Percentiles rank a stretch among this genome's conserved stretches.
Evolutionary conservation across 2,888 invertebrate genomes (phyloP).

Genomic region (Rapana venosa): DNA sequence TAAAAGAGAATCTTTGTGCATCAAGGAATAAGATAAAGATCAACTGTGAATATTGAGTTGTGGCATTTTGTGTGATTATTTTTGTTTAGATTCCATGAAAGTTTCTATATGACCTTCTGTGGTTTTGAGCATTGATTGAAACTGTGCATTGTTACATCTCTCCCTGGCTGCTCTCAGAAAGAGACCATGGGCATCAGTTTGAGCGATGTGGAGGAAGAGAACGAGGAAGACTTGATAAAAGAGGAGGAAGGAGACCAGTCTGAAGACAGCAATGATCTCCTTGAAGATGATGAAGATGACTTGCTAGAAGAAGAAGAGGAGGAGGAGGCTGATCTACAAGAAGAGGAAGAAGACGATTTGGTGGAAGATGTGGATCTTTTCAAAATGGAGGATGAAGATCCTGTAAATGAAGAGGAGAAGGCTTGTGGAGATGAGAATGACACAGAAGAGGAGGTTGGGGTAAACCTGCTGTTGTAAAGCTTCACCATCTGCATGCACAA

Average conservation of each 20-base stretch:
- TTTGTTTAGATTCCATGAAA: neutral
- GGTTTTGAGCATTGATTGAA: neutral
- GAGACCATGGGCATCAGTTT: neutral
- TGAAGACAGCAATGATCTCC: neutral
- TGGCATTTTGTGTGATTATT: neutral
- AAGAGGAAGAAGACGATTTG: constrained; percentile 18
- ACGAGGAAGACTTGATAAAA: neutral
- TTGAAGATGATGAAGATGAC: neutral
- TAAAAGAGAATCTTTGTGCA: neutral
- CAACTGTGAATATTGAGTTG: neutral
- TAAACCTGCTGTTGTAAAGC: neutral
- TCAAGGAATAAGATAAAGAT: neutral
- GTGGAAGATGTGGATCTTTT: constrained; percentile 35
- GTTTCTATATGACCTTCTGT: neutral
- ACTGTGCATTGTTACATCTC: neutral
- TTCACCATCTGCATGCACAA: neutral
- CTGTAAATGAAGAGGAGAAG: neutral
- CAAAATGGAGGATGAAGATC: neutral
- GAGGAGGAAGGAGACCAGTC: neutral
- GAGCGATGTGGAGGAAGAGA: constrained; percentile 17
- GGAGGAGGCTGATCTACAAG: neutral
- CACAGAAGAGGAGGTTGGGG: neutral
- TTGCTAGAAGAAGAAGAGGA: neutral
- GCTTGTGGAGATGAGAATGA: neutral
- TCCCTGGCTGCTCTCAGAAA: constrained; percentile 8